Evolutionary conservation across 2,113 vertebrate genomes (phyloP).

Genomic region (Danionella cerebrum): DNA sequence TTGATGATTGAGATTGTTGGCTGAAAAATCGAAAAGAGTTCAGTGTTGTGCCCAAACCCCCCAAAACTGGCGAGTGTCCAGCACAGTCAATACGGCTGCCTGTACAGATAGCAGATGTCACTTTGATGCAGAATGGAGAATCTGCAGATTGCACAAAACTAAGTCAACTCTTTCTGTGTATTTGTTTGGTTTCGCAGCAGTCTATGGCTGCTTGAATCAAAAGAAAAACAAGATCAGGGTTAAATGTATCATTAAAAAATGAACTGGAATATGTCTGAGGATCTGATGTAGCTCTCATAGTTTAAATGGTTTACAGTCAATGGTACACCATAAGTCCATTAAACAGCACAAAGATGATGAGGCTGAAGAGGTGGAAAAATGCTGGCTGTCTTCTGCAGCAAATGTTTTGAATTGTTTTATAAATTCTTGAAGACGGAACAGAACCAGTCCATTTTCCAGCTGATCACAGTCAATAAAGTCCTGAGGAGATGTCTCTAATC

Average conservation of each 20-base stretch:
- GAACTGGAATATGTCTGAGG: too few species aligned
- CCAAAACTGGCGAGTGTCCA: conserved; percentile 23
- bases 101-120: conserved; percentile 36
- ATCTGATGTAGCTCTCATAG: too few species aligned
- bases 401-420: too few species aligned
- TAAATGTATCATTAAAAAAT: neutral
- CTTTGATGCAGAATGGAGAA: conserved; percentile 22
- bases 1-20: neutral
- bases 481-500: too few species aligned
- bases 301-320: too few species aligned
- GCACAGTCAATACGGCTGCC: conserved; percentile 28
- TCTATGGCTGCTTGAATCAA: neutral
- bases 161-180: conserved; percentile 17
- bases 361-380: too few species aligned
- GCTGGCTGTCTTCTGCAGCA: too few species aligned
- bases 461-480: too few species aligned
- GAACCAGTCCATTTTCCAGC: too few species aligned
- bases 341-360: too few species aligned
- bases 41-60: neutral
- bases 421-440: too few species aligned
- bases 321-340: too few species aligned
- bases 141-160: conserved; percentile 11
- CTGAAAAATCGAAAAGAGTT: conserved; percentile 15
- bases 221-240: neutral
- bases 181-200: conserved; percentile 1